A percentile compares a stretch with the other conserved stretches of the same genome.
phyloP scores from a whole-genome alignment of 2,888 invertebrate genomes.

The Polymixis lichenea region DNA sequence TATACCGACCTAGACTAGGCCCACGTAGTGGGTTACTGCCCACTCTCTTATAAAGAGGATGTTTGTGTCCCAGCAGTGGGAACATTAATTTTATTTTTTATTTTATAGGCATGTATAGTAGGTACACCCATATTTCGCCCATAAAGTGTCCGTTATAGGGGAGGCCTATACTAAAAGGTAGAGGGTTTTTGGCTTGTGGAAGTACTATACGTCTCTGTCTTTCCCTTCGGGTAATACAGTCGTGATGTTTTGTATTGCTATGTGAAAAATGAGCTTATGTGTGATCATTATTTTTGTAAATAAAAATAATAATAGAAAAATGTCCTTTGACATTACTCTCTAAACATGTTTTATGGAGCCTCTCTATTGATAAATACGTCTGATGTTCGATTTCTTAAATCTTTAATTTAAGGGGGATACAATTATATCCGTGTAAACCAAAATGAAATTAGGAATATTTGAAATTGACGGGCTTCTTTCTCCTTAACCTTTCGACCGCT shows the following conservation, averaged over 20 bases:
- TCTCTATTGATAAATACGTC: conserved; percentile 3
- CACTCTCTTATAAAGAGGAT: background rate
- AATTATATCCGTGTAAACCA: background rate
- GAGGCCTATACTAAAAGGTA: background rate
- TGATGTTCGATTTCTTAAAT: background rate
- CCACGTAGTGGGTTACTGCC: background rate
- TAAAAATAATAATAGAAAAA: background rate
- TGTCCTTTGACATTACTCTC: background rate
- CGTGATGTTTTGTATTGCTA: background rate
- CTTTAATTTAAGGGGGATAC: background rate
- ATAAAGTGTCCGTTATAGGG: too few species aligned
- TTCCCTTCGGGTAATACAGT: background rate
- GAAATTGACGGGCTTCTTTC: background rate
- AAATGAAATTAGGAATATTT: too few species aligned
- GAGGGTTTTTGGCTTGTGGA: background rate
- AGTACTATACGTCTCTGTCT: background rate
- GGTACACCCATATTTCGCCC: background rate
- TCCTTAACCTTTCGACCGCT: too few species aligned
- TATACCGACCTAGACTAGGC: background rate
- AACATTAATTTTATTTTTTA: background rate
- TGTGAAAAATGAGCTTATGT: conserved; percentile 3
- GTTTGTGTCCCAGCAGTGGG: background rate
- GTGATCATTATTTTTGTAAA: background rate
- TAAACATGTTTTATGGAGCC: background rate
- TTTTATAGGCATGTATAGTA: too few species aligned